A percentile compares a stretch with the other conserved stretches of the same genome.
These are phyloP conservation scores for Eufriesea mexicana DNA, from an alignment of 1,140 invertebrate genomes.

Conservation along the genomic window DNA sequence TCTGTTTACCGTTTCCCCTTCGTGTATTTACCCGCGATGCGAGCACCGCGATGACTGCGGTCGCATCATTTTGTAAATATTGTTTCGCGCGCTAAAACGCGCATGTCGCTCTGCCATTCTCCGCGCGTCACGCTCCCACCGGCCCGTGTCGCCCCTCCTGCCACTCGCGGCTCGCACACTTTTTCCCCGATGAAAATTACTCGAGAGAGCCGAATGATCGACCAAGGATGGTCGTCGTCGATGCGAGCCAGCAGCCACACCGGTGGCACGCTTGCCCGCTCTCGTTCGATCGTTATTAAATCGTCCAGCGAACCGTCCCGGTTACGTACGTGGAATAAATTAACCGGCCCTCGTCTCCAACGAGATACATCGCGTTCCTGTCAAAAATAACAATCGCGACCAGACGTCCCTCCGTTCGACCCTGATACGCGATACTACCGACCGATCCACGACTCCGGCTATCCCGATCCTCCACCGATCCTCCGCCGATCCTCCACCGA, in stretches of 20 bases:
- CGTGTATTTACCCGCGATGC: conserved; percentile 61
- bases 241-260: background rate
- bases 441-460: too few species aligned
- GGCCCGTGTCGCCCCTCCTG: too few species aligned
- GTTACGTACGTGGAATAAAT: conserved; percentile 62
- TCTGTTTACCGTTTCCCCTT: conserved; percentile 49
- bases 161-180: background rate
- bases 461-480: too few species aligned
- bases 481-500: too few species aligned
- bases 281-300: conserved; percentile 64
- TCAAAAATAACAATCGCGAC: background rate
- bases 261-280: conserved; percentile 25
- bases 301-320: conserved; percentile 50
- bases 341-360: conserved; percentile 38
- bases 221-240: conserved; percentile 26
- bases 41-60: conserved; percentile 49
- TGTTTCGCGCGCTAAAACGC: conserved; percentile 48
- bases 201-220: conserved; percentile 38
- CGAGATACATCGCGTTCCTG: conserved; percentile 45
- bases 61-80: conserved; percentile 69
- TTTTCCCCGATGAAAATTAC: conserved; percentile 63
- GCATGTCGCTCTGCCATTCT: conserved; percentile 16
- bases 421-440: too few species aligned
- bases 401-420: too few species aligned
- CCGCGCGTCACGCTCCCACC: conserved; percentile 6